Percentiles rank a stretch among this genome's conserved stretches.
Conservation (phyloP, 2,888 invertebrate genomes). For the Ophion ventricosus region DNA sequence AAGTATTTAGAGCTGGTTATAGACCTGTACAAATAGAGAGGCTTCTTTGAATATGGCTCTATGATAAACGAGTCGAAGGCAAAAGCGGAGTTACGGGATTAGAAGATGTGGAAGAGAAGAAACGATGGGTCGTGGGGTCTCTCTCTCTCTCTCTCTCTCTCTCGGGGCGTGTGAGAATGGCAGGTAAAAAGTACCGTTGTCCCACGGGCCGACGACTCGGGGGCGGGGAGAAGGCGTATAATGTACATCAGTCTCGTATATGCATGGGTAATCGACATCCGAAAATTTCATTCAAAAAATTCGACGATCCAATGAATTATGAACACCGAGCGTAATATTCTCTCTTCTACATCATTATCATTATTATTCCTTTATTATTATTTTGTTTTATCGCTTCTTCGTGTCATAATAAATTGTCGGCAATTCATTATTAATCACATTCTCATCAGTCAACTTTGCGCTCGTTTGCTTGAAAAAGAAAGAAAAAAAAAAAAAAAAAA, state of each 20-base stretch:
- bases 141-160: too few species aligned
- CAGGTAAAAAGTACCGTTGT: conserved; percentile 57
- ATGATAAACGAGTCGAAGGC: conserved; percentile 11
- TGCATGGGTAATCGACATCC: neutral
- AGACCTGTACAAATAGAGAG: neutral
- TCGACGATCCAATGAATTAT: conserved; percentile 25
- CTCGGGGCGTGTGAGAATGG: conserved; percentile 33
- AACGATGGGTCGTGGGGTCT: conserved; percentile 10
- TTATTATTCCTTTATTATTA: neutral
- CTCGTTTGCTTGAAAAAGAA: neutral
- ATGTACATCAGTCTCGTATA: neutral
- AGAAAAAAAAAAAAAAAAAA: neutral
- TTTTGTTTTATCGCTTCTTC: neutral
- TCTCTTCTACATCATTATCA: neutral
- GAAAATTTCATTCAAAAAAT: conserved; percentile 17
- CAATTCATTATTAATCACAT: conserved; percentile 6
- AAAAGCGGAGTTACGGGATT: too few species aligned
- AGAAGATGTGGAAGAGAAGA: neutral
- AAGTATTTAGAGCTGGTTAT: conserved; percentile 12
- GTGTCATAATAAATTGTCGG: conserved; percentile 7
- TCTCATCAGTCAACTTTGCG: conserved; percentile 2
- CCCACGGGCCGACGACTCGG: conserved; percentile 42
- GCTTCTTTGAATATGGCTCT: neutral
- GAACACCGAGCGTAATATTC: conserved; percentile 9
- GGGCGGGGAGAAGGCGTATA: too few species aligned